Percentiles rank a stretch among this genome's conserved stretches.
Conservation (phyloP, 1,140 invertebrate species). For the Lucilia cuprina region DNA sequence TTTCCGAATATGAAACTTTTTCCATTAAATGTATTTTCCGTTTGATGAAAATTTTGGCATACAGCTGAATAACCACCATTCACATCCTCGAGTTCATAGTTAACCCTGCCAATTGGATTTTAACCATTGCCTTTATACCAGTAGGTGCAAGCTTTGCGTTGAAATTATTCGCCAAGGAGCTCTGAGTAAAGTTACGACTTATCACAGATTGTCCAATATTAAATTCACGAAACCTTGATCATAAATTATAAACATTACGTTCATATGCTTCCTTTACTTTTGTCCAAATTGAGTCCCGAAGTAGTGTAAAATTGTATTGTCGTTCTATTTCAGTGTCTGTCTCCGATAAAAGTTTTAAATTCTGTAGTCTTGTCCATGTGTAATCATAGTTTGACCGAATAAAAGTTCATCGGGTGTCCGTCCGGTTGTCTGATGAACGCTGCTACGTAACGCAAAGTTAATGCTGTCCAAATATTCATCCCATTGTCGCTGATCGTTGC, state of each 20-base stretch:
- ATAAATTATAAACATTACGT: neutral
- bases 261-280: neutral
- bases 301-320: neutral
- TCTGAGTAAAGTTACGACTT: conserved; percentile 13
- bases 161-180: neutral
- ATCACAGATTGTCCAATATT: neutral
- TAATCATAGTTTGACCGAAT: neutral
- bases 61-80: too few species aligned
- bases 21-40: too few species aligned
- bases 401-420: neutral
- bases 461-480: neutral
- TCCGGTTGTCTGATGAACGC: neutral
- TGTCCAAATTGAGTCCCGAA: neutral
- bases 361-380: neutral
- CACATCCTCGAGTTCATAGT: too few species aligned
- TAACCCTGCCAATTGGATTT: too few species aligned
- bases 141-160: too few species aligned
- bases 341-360: neutral
- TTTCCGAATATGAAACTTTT: too few species aligned
- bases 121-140: too few species aligned
- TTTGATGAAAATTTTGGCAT: too few species aligned
- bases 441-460: neutral
- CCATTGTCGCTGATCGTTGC: neutral
- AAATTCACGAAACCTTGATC: neutral
- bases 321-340: neutral